Evolutionary conservation across 2,113 vertebrate species (phyloP).

Genomic region (Ardeotis arabs): DNA sequence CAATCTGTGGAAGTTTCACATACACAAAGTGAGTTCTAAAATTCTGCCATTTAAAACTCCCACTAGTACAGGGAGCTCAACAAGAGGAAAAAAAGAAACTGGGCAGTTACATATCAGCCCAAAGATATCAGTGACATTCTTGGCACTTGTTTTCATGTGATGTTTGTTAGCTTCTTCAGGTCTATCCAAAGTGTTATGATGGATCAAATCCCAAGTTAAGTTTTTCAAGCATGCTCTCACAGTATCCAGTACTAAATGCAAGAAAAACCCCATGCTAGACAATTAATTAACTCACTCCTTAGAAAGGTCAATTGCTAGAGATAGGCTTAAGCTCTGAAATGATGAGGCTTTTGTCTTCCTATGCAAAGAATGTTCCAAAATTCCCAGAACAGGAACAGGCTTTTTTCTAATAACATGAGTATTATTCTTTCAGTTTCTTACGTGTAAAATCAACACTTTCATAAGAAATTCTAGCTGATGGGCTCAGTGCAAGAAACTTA

Average conservation of each 20-base stretch:
- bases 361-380: neutral
- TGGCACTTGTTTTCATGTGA: neutral
- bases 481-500: neutral
- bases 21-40: neutral
- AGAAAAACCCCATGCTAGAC: accelerated
- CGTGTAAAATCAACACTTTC: neutral
- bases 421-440: neutral
- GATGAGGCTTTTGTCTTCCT: neutral
- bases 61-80: neutral
- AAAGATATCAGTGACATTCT: neutral
- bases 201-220: neutral
- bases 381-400: neutral
- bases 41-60: neutral
- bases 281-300: neutral
- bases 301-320: neutral
- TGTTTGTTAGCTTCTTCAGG: neutral
- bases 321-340: neutral
- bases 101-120: neutral
- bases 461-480: neutral
- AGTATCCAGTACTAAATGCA: neutral
- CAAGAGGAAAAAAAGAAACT: neutral
- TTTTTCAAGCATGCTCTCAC: neutral
- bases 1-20: neutral
- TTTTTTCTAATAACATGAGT: neutral
- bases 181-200: neutral